A percentile compares a stretch with the other conserved stretches of the same genome.
phyloP scores from a whole-genome alignment of 1,140 invertebrate genomes.

The Drosophila sturtevanti region DNA sequence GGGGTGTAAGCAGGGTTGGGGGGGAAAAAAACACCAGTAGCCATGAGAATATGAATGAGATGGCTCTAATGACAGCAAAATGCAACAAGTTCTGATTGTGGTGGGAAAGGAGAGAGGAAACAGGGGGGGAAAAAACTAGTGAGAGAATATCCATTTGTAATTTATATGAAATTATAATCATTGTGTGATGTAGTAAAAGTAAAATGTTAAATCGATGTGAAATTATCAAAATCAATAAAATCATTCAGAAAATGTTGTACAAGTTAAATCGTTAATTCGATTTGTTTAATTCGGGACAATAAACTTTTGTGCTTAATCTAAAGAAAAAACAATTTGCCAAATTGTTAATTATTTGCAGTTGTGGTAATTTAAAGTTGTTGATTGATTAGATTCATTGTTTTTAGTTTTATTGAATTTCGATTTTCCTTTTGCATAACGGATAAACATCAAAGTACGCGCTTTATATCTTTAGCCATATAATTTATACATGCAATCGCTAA shows the following conservation, averaged over 20 bases:
- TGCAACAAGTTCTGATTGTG: slow-evolving; percentile 29
- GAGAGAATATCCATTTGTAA: not conserved
- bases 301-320: too few relatives aligned
- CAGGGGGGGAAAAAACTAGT: not conserved
- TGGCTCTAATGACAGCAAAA: slow-evolving; percentile 45
- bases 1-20: not conserved
- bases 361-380: not conserved
- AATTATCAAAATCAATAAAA: too few relatives aligned
- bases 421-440: not conserved
- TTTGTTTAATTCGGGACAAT: too few relatives aligned
- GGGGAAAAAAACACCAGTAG: slow-evolving; percentile 59
- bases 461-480: slow-evolving; percentile 29
- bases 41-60: slow-evolving; percentile 33
- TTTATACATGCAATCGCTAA: slow-evolving; percentile 46
- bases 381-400: not conserved
- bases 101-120: not conserved
- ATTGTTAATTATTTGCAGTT: too few relatives aligned
- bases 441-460: slow-evolving; percentile 8
- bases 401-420: not conserved
- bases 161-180: not conserved
- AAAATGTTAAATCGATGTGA: not conserved
- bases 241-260: too few relatives aligned
- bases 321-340: too few relatives aligned
- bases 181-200: not conserved
- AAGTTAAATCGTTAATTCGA: too few relatives aligned